Conservation (phyloP, 2,113 vertebrate species). For the Zapus hudsonius region DNA sequence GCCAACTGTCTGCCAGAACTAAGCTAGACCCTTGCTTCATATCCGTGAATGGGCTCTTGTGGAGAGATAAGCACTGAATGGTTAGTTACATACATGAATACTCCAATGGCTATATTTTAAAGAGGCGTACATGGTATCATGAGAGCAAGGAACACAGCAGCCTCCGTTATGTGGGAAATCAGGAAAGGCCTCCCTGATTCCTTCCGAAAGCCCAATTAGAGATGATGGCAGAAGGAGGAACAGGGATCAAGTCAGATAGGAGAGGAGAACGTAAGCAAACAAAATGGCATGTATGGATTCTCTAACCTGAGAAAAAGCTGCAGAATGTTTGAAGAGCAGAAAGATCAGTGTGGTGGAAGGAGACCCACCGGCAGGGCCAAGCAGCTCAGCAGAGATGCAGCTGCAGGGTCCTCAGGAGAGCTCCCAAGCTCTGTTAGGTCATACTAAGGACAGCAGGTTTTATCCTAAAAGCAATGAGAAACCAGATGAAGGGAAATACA, state of each 20-base stretch:
- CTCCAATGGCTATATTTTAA: background rate
- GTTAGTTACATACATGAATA: background rate
- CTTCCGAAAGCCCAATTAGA: background rate
- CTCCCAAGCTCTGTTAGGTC: background rate
- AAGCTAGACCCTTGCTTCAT: background rate
- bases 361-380: background rate
- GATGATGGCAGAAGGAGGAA: background rate
- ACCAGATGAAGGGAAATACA: slow-evolving; percentile 20
- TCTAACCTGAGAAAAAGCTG: background rate
- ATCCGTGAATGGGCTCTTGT: background rate
- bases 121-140: background rate
- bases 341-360: background rate
- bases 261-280: background rate
- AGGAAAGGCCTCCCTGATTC: background rate
- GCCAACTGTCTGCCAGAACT: too few relatives aligned
- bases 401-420: background rate
- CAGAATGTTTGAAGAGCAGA: background rate
- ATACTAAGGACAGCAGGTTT: background rate
- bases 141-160: background rate
- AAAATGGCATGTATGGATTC: background rate
- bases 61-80: background rate
- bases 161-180: background rate
- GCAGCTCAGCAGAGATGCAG: background rate
- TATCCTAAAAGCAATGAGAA: slow-evolving; percentile 42
- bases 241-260: background rate